Evolutionary conservation across 2,113 vertebrate species (phyloP).

Genomic region (Nerophis ophidion): DNA sequence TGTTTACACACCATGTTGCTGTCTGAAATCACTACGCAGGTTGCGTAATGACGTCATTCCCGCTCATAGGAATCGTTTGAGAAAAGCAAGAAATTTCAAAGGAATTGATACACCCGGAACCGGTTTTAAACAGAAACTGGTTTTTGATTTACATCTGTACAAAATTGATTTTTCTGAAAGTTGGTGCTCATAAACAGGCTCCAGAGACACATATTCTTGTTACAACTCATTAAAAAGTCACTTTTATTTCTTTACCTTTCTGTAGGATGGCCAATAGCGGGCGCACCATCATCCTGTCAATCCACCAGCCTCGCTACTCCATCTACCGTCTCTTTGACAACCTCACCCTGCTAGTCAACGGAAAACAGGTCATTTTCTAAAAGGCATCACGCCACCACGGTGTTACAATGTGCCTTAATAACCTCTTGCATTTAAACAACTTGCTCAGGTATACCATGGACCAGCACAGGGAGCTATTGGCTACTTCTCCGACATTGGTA

Average conservation of each 20-base stretch:
- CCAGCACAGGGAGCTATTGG: slow-evolving; percentile 70
- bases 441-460: slow-evolving; percentile 79
- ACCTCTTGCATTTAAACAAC: neutral
- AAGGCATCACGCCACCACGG: neutral
- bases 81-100: no score
- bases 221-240: no score
- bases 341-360: slow-evolving; percentile 60
- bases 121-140: no score
- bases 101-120: no score
- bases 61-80: no score
- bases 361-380: slow-evolving; percentile 45
- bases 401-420: neutral
- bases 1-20: no score
- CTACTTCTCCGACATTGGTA: slow-evolving; percentile 82
- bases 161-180: no score
- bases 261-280: slow-evolving; percentile 80
- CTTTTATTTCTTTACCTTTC: neutral
- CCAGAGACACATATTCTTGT: no score
- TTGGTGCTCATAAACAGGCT: no score
- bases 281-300: slow-evolving; percentile 90
- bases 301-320: slow-evolving; percentile 91
- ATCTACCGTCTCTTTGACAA: slow-evolving; percentile 87
- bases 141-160: no score
- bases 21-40: no score
- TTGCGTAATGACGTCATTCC: no score